These are phyloP conservation scores for Cryptocephalus primarius DNA, from an alignment of 2,888 invertebrate species.

Conservation along the genomic window DNA sequence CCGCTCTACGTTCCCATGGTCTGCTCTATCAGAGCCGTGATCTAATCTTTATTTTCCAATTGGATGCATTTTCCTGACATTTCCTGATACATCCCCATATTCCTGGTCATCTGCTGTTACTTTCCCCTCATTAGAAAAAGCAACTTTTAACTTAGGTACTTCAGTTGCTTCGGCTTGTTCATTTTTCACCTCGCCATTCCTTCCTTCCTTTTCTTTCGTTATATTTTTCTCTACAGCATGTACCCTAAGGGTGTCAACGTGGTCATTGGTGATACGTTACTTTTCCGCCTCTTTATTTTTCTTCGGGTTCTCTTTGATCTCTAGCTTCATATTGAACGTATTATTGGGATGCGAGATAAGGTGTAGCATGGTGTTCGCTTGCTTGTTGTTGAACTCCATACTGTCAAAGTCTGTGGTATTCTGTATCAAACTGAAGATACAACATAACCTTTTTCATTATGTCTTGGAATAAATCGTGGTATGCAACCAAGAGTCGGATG, in stretches of 20 bases:
- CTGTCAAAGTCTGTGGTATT: conserved; percentile 18
- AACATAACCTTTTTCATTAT: conserved; percentile 19
- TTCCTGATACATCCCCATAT: conserved; percentile 1
- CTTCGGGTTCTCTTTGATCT: conserved; percentile 11
- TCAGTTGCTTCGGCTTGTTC: conserved; percentile 3
- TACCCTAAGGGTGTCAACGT: conserved; percentile 14
- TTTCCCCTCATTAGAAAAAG: conserved; percentile 2
- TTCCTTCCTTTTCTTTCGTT: conserved; percentile 4
- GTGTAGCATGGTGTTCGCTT: conserved; percentile 17
- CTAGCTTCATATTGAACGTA: conserved; percentile 16
- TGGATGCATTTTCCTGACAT: no score
- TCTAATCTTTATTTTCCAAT: conserved; percentile 11
- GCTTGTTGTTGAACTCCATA: conserved; percentile 18
- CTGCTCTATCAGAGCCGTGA: conserved; percentile 17
- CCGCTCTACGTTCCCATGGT: conserved; percentile 24
- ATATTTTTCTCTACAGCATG: background rate
- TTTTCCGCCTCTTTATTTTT: background rate
- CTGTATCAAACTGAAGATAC: conserved; percentile 22
- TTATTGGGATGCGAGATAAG: conserved; percentile 15
- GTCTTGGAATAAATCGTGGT: background rate
- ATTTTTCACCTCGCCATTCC: conserved; percentile 2
- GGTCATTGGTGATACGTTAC: conserved; percentile 16
- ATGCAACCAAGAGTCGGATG: no score
- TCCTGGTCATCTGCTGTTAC: conserved; percentile 7
- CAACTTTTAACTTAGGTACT: no score